Evolutionary conservation across 2,113 vertebrate species (phyloP), one percentile per base, ranked within the genome.

Genomic region (Campylorhamphus procurvoides): DNA sequence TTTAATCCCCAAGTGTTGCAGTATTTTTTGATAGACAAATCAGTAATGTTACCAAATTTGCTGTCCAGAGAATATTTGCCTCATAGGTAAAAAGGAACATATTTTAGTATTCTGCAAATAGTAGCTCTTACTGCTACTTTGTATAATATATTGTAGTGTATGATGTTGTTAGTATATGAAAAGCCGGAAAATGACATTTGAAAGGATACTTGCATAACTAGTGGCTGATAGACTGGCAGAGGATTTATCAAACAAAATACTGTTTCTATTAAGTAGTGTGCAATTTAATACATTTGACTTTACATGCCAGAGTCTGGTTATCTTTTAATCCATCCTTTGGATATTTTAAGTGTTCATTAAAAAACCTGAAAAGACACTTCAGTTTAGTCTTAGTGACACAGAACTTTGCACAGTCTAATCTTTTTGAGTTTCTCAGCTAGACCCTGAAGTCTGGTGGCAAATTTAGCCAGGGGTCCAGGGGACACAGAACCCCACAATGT

Each of bases 191-290:
- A 89, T 62, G 19, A 37, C 78, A 47, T 93, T 42, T 83, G 66
- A 77, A 96, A 85, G n/a, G 7, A 92, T 63, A 81, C 49, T 74
- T 89, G 39, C 40, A 66, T 85, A 64, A 93, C 78, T 72, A 91
- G 19, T 52, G 86, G 14, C 68, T 92, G 31, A 75, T 44, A 87
- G 42, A 67, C 73, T 90, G 60, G 14, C 73, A 83, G 76, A 78
- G 4, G 18, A 28, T 18, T 13, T 90, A 50, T 91, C 66, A 66
- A 67, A 66, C 7, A 75, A 88, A 68, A 72, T 72, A 39, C 50
- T 83, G 2, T 93, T 87, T 69, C 50, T 89, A 10, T 91, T 89
- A 90, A 86, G 82, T 40, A 78, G 23, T 37, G 9, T 60, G 75
- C 25, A 29, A 86, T 89, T 83, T 81, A 93, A 87, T 83, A 88